Evolutionary conservation across 1,140 invertebrate genomes (phyloP).

Genomic region (Euschistus heros): DNA sequence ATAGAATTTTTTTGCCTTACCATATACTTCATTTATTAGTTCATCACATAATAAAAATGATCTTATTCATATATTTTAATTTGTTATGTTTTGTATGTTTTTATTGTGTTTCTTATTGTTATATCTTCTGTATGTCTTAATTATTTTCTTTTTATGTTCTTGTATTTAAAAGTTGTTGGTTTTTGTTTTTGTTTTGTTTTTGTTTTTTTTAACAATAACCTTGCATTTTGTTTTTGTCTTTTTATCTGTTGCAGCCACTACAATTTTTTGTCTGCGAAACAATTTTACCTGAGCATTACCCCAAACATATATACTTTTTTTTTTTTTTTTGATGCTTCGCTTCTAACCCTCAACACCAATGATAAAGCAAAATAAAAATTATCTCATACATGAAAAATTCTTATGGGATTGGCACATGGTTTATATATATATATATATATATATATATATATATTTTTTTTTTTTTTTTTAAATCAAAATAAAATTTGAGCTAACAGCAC

Average conservation of each 20-base stretch:
- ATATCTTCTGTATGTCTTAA: conserved; percentile 11
- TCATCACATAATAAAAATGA: no score
- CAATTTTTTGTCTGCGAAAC: background rate
- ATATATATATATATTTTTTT: no score
- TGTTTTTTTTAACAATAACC: conserved; percentile 11
- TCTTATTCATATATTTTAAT: no score
- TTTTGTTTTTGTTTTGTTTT: conserved; percentile 1
- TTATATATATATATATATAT: no score
- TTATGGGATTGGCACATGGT: no score
- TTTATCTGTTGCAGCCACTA: background rate
- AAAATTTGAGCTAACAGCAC: conserved; percentile 5
- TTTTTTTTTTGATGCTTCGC: background rate
- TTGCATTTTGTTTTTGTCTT: conserved; percentile 10
- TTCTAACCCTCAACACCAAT: conserved; percentile 1
- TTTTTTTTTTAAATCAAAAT: background rate
- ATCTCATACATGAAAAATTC: no score
- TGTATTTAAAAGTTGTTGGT: conserved; percentile 7
- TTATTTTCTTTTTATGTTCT: conserved; percentile 15
- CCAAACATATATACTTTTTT: background rate
- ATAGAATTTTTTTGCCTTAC: no score
- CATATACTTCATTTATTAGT: no score
- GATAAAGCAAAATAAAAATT: background rate
- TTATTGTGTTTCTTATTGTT: background rate
- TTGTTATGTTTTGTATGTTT: background rate
- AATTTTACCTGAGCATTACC: background rate